Evolutionary conservation across 2,113 vertebrate species (phyloP).

Genomic region (Scomber scombrus): DNA sequence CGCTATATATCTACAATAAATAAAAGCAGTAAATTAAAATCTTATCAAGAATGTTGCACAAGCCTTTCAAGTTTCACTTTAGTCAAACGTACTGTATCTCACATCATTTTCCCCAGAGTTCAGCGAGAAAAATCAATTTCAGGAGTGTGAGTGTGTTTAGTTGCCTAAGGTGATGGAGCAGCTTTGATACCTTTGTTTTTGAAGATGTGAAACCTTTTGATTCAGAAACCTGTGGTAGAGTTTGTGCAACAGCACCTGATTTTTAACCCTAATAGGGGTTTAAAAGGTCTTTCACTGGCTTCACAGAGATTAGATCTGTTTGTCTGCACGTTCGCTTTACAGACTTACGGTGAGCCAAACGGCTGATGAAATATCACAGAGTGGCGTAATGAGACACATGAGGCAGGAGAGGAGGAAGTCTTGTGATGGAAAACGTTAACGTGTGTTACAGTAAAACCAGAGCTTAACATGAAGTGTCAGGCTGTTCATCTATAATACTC

Average conservation of each 20-base stretch:
- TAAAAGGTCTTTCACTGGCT: slow-evolving; percentile 54
- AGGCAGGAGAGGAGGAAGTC: not conserved
- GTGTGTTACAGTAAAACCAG: not conserved
- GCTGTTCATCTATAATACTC: not conserved
- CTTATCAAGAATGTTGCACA: slow-evolving; percentile 35
- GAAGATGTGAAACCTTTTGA: slow-evolving; percentile 72
- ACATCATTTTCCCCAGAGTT: slow-evolving; percentile 45
- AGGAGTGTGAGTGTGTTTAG: slow-evolving; percentile 28
- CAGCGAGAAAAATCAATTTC: slow-evolving; percentile 39
- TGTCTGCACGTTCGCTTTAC: slow-evolving; percentile 42
- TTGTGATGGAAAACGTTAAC: not conserved
- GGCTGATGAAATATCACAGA: slow-evolving; percentile 57
- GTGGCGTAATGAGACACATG: slow-evolving; percentile 27
- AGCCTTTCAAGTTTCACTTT: slow-evolving; percentile 52
- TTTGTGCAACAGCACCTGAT: slow-evolving; percentile 61
- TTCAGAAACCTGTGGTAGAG: slow-evolving; percentile 70
- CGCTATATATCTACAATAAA: slow-evolving; percentile 22
- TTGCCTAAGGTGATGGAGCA: slow-evolving; percentile 58
- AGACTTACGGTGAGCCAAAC: slow-evolving; percentile 41
- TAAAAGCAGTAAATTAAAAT: slow-evolving; percentile 34
- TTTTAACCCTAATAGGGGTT: slow-evolving; percentile 54
- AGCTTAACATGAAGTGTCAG: not conserved
- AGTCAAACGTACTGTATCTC: slow-evolving; percentile 38
- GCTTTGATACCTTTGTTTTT: slow-evolving; percentile 74
- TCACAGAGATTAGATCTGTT: slow-evolving; percentile 61